Base-by-base conservation (phyloP, 2,113 vertebrate genomes). In the Mirounga angustirostris region DNA sequence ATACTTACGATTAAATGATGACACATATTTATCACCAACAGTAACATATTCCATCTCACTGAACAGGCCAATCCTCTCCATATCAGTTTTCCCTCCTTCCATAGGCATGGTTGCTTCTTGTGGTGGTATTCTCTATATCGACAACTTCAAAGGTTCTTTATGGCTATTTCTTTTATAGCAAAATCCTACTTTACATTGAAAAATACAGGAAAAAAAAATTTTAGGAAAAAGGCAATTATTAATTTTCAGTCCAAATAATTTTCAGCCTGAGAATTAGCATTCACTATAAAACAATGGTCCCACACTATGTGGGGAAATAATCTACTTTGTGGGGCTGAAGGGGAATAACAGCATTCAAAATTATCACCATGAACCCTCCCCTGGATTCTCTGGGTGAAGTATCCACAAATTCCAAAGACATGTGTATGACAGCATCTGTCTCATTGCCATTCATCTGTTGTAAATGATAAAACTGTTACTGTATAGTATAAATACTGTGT, bases 1-100 rank as follows among this genome's bases (percentile, higher is more conserved):
- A 59, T 89, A 99, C 99, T 98, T 98, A 99, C 99, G 97, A 96
- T 97, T 98, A 92, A 92, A 97, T 4, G 5, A 87, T 36, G 99
- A 97, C 11, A 95, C 94, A 81, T 99, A 99, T 97, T 98, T 99
- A 95, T 99, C 99, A 83, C 99, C 99, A 79, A 99, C 97, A 61
- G 98, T 99, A 69, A 99, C 73, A 97, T 99, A 99, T 56, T 98
- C 98, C 99, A 99, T 99, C 96, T 99, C 99, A 94, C 99, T 99
- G 97, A 99, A 99, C 95, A 99, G 98, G 56, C 99, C 99, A 87
- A 99, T 95, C 92, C 99, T 99, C 63, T 99, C 99, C 99, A 99
- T 99, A 56, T 99, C 99, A 0, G 98, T 98, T 98, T 99, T 99
- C 43, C 98, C 98, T 87, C 96, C 98, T 59, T 99, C 99, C 0